Conservation (phyloP, 2,113 vertebrate species). For the human (Homo sapiens) region DNA sequence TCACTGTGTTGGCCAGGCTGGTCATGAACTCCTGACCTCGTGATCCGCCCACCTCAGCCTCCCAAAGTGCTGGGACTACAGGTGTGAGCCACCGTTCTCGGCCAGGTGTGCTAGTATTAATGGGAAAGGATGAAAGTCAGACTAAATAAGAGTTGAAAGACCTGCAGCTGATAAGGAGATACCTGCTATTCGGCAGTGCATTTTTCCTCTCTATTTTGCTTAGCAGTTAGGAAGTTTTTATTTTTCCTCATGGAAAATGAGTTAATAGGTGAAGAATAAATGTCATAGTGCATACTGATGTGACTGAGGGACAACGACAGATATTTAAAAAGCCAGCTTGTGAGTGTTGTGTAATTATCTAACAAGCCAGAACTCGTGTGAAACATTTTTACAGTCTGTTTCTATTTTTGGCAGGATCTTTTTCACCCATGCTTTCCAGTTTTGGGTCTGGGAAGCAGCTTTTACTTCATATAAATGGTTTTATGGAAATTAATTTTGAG, state of each 20-base stretch:
- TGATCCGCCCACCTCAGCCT: no score
- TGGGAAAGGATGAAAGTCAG: not conserved
- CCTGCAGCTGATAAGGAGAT: not conserved
- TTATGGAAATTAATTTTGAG: constrained; percentile 52
- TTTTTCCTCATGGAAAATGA: not conserved
- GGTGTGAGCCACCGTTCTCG: no score
- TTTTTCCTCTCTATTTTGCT: not conserved
- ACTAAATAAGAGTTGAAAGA: not conserved
- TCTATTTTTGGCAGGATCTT: constrained; percentile 44
- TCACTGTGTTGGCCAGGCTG: no score
- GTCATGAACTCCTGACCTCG: no score
- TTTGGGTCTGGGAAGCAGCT: constrained; percentile 27
- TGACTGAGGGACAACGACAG: constrained; percentile 26
- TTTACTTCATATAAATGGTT: constrained; percentile 48
- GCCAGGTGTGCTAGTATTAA: not conserved
- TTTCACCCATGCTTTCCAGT: constrained; percentile 40
- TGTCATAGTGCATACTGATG: constrained; percentile 10
- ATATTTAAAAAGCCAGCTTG: not conserved
- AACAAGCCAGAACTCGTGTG: constrained; percentile 5
- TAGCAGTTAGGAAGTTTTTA: not conserved
- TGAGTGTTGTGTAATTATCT: constrained; percentile 13
- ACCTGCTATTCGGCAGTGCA: not conserved
- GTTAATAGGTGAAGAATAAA: constrained; percentile 24
- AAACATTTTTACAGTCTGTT: constrained; percentile 58
- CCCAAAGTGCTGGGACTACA: no score